Base-by-base conservation (phyloP, 30 jellyfish, hydroid and myxozoan genomes). In the Catostylus mosaicus region DNA sequence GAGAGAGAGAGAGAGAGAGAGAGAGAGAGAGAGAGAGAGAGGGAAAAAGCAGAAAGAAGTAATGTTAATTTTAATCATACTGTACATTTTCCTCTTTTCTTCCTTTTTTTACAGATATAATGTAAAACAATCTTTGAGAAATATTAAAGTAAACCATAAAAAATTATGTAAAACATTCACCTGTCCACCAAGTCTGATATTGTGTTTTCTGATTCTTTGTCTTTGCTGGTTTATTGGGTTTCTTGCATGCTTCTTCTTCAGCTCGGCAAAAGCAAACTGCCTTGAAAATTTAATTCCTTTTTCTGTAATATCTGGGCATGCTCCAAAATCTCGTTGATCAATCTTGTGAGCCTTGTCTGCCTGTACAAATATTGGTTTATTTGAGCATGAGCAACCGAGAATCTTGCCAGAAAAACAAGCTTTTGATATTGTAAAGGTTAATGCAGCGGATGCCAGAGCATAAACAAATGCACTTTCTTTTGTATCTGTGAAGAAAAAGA, bases 351-450 rank as follows among this genome's bases (percentile, higher is more conserved):
- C 89, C 50, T 80, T 65, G 31, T 68, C 67, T 2, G 95, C 84
- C 47, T 67, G 87, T 24, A 75, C 96, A 27, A 95, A 73, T 5
- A 95, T 78, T 27, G 89, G 78, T 54, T 76, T 75, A 27, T 52
- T 75, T 2, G 90, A 88, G 73, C 99, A 94, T 2, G 93, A 32
- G 84, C 99, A 94, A 18, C 88, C 91, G 1, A 69, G 56, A 23
- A 94, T 34, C 89, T 94, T 88, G 33, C 99, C 99, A 19, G 93
- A 54, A 47, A 82, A 76, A 66, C 99, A 94, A 0, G 96, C 96
- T 37, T 89, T 90, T 54, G 99, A 80, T 12, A 88, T 59, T 0
- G 97, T 81, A 71, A 94, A 63, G 1, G 97, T 95, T 35, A 94
- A 47, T 11, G 99, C 86, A 1, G 99, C 96, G 8, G 97, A 86